Conservation (phyloP, 2,113 vertebrate species). For the Callionymus lyra region DNA sequence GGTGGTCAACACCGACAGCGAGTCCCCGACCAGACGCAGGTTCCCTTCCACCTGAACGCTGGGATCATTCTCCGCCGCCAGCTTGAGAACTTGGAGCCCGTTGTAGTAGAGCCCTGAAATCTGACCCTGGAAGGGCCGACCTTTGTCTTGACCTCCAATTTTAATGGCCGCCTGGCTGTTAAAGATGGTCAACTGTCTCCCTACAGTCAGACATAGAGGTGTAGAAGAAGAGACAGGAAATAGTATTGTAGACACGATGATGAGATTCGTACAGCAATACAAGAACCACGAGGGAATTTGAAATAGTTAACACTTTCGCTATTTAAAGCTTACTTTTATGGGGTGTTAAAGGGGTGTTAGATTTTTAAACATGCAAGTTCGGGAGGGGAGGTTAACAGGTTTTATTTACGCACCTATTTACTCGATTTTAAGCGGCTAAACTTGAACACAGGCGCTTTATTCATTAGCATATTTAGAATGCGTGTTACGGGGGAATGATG, state of each 20-base stretch:
- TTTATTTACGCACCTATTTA: constrained; percentile 47
- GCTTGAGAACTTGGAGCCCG: constrained; percentile 86
- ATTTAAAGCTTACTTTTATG: constrained; percentile 20
- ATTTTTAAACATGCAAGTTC: constrained; percentile 38
- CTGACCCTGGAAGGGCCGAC: constrained; percentile 89
- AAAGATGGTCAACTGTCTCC: constrained; percentile 94
- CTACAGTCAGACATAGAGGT: constrained; percentile 54
- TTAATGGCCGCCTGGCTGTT: constrained; percentile 93
- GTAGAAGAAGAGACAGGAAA: constrained; percentile 26
- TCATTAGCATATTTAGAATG: constrained; percentile 12
- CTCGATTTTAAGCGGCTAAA: constrained; percentile 9
- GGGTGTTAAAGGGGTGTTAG: constrained; percentile 18
- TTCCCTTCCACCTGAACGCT: constrained; percentile 83
- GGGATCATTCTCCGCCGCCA: constrained; percentile 87
- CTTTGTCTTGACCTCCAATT: constrained; percentile 85
- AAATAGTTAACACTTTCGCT: constrained; percentile 9
- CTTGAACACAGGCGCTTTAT: constrained; percentile 22
- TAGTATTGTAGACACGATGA: constrained; percentile 27
- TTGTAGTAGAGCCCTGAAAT: constrained; percentile 94
- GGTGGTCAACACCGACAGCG: constrained; percentile 77
- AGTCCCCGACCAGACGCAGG: constrained; percentile 84
- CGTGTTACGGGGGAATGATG: constrained; percentile 11
- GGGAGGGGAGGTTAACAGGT: constrained; percentile 16
- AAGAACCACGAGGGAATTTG: constrained; percentile 29
- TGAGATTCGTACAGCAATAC: constrained; percentile 10